phyloP scores from a whole-genome alignment of 2,113 vertebrate genomes.

The Nycticorax nycticorax region DNA sequence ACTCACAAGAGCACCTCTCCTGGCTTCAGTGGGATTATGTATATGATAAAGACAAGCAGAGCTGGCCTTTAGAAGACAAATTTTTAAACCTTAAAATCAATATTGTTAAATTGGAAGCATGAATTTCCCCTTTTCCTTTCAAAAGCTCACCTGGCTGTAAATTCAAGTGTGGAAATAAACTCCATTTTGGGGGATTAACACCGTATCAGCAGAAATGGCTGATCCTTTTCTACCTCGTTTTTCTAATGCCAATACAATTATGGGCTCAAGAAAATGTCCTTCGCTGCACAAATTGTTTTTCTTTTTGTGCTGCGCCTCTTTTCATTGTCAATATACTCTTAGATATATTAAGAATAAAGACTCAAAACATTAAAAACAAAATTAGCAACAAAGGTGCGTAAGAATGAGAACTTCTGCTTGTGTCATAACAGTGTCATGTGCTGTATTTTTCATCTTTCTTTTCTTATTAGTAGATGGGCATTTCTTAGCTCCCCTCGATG shows the following conservation, averaged over 20 bases:
- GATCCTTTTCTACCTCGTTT: not conserved
- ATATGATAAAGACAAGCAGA: not conserved
- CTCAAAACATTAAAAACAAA: not conserved
- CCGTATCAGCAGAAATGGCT: not conserved
- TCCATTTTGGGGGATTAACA: not conserved
- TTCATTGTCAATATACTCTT: not conserved
- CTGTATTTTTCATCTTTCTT: not conserved
- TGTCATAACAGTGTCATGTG: not conserved
- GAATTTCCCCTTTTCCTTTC: not conserved
- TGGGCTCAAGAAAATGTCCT: not conserved
- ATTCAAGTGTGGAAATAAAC: not conserved
- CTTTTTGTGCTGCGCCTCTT: not conserved
- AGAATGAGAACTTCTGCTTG: slow-evolving; percentile 19
- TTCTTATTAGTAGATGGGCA: not conserved
- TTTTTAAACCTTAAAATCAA: not conserved
- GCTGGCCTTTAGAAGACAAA: not conserved
- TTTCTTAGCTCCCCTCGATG: not conserved
- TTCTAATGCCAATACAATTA: no score
- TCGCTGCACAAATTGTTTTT: not conserved
- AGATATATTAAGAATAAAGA: not conserved
- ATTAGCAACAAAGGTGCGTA: not conserved
- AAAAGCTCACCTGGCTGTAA: not conserved
- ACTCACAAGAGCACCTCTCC: not conserved
- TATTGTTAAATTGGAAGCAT: not conserved
- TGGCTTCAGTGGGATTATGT: not conserved